phyloP scores from a whole-genome alignment of 2,888 invertebrate genomes.

The Galerucella calmariensis region DNA sequence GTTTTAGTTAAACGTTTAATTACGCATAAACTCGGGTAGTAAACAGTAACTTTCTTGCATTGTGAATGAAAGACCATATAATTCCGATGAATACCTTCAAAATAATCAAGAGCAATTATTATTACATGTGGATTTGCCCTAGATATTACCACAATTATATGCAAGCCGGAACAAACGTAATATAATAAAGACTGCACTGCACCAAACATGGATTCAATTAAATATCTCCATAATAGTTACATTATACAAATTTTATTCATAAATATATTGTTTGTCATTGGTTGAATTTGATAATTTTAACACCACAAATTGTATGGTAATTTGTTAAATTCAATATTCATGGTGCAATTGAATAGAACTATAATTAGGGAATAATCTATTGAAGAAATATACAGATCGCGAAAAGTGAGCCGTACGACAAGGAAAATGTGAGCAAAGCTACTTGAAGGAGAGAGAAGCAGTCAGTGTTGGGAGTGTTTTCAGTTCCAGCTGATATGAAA shows the following conservation, averaged over 20 bases:
- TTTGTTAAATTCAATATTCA: not conserved
- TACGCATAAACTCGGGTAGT: not conserved
- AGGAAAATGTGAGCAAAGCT: too few relatives aligned
- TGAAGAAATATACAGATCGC: too few relatives aligned
- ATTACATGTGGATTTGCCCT: constrained; percentile 7
- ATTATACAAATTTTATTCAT: not conserved
- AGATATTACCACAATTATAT: constrained; percentile 2
- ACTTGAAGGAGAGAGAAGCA: too few relatives aligned
- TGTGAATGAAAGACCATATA: not conserved
- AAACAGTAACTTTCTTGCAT: not conserved
- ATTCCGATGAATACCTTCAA: not conserved
- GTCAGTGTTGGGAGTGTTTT: too few relatives aligned
- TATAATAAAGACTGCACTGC: constrained; percentile 12
- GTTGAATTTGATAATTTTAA: not conserved
- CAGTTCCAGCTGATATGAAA: too few relatives aligned
- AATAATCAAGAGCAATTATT: not conserved
- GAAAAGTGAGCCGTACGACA: too few relatives aligned
- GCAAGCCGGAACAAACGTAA: constrained; percentile 1
- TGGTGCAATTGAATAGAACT: too few relatives aligned
- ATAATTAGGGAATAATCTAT: too few relatives aligned
- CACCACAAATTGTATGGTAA: not conserved
- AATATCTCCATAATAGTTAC: not conserved
- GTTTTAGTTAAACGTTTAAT: not conserved
- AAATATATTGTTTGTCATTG: not conserved
- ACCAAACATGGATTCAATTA: not conserved